These are phyloP conservation scores for Sarcophaga peregrina DNA, from an alignment of 1,140 invertebrate genomes.

Conservation along the genomic window DNA sequence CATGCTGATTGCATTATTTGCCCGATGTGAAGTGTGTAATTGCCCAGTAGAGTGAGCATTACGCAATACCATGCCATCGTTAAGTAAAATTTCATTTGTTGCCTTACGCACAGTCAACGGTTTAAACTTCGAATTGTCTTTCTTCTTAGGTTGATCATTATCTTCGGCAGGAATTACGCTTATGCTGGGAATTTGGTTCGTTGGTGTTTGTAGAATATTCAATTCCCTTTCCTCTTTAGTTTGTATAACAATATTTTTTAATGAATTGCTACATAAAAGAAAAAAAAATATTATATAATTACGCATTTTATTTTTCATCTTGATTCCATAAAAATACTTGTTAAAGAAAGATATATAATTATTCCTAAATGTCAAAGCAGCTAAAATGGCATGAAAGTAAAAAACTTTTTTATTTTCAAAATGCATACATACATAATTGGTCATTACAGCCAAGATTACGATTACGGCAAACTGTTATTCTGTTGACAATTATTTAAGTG, in stretches of 20 bases:
- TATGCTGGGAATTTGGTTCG: slow-evolving; percentile 45
- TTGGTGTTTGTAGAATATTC: slow-evolving; percentile 17
- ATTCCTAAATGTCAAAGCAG: no score
- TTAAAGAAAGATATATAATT: not conserved
- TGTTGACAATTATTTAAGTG: no score
- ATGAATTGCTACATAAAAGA: not conserved
- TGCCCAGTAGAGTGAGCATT: slow-evolving; percentile 45
- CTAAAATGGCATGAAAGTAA: no score
- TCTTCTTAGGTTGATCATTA: slow-evolving; percentile 32
- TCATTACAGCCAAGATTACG: no score
- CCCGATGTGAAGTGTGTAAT: slow-evolving; percentile 18
- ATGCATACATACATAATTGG: no score
- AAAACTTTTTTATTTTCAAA: no score
- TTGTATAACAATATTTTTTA: not conserved
- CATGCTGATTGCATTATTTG: slow-evolving; percentile 50
- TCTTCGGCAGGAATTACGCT: slow-evolving; percentile 42
- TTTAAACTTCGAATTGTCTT: slow-evolving; percentile 34
- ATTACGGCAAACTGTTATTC: no score
- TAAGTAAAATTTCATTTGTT: slow-evolving; percentile 11
- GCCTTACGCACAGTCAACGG: slow-evolving; percentile 28
- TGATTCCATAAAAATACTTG: not conserved
- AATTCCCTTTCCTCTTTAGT: not conserved
- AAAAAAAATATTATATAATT: not conserved
- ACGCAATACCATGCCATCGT: slow-evolving; percentile 21
- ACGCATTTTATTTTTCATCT: not conserved